Base-by-base conservation (phyloP, 2,797 vertebrate genomes). In the Gobio occitaniae region DNA sequence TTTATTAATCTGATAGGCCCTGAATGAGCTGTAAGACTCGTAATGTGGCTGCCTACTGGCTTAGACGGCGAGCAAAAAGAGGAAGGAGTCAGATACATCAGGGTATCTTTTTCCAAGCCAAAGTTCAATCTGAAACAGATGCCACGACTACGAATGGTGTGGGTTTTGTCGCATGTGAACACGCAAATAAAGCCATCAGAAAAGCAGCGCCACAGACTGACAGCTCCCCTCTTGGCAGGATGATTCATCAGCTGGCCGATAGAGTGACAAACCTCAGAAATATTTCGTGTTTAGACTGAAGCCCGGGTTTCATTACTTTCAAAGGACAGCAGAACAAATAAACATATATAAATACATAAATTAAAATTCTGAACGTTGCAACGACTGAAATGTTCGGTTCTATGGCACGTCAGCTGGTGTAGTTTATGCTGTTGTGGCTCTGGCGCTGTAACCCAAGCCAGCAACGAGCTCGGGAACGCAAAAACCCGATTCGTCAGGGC, bases 1-100 rank as follows among this genome's bases (percentile, higher is more conserved):
- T 87, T 87, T 87, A 85, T 85, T 86, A 89, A 87, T 82, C 86
- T 78, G 89, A 89, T 83, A 88, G 79, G 85, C 68, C 80, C 86
- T 80, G 70, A 87, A 86, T 84, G 87, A 86, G 86, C 80, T 71
- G 70, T 85, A 76, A 86, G 82, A 59, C 80, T 82, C 25, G 47
- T 68, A 68, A 75, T 59, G 77, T 21, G 70, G 52, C 69, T 84
- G 84, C 86, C 50, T 72, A 84, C 56, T 56, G 77, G 61, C 82
- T 68, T 41, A 52, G 81, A 70, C 78, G 47, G 78, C n/a, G 17
- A 87, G 82, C 71, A 59, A 83, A 83, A 66, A 25, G 48, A 89
- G 79, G 84, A 56, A 75, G 56, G 36, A 86, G 66, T 77, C 72
- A 6, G 71, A 72, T 69, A 75, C 63, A 77, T 82, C 47, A 48